Evolutionary conservation across 2,113 vertebrate species (phyloP).

Genomic region (Pionites leucogaster): DNA sequence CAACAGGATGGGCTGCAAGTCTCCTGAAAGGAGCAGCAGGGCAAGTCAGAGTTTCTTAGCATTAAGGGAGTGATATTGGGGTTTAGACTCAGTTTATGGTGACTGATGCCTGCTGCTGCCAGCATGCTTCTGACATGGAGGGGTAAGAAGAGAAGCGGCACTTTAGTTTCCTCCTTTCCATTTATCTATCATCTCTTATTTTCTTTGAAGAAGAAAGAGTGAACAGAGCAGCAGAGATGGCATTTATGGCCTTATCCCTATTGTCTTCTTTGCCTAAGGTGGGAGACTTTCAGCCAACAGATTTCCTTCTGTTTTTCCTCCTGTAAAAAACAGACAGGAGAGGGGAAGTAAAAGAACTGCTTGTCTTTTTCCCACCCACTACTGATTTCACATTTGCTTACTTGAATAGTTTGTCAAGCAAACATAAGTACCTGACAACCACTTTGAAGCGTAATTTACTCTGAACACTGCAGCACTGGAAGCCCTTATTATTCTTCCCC

Average conservation of each 20-base stretch:
- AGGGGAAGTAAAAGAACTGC: background rate
- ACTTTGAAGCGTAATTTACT: rapidly evolving
- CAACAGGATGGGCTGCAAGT: background rate
- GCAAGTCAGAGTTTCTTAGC: background rate
- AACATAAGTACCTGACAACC: background rate
- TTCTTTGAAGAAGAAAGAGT: background rate
- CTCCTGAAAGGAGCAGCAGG: background rate
- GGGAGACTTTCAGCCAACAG: background rate
- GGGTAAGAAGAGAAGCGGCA: background rate
- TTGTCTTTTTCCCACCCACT: background rate
- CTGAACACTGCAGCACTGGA: rapidly evolving
- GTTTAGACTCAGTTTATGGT: background rate
- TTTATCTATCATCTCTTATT: background rate
- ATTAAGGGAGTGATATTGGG: rapidly evolving
- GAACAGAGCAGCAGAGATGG: background rate
- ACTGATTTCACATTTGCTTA: background rate
- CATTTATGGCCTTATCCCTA: background rate
- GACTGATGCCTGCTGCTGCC: background rate
- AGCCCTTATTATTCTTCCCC: no score
- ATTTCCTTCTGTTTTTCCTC: background rate
- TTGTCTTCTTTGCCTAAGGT: background rate
- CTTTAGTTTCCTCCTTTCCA: background rate
- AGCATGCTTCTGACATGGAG: rapidly evolving
- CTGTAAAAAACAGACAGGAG: background rate
- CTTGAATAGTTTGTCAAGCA: background rate